Conservation (phyloP, 2,888 invertebrate genomes). For the Digitonthophagus gazella region DNA sequence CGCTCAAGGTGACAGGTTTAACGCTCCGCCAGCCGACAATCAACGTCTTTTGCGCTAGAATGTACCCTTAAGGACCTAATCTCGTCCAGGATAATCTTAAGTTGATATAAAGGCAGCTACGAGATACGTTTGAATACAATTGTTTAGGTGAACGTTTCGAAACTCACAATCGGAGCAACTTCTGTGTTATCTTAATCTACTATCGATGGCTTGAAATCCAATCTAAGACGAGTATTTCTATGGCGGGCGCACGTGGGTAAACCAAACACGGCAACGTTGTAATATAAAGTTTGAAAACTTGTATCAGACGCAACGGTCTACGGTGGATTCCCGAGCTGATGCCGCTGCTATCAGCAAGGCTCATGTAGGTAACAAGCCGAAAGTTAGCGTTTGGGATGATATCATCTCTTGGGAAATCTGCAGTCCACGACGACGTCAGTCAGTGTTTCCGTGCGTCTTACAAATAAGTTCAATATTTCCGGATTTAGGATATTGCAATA, state of each 20-base stretch:
- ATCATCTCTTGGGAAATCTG: not conserved
- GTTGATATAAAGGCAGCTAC: not conserved
- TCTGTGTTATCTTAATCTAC: not conserved
- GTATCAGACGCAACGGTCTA: too few species aligned
- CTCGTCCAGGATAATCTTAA: not conserved
- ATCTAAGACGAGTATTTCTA: not conserved
- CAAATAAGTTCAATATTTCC: not conserved
- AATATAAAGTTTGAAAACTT: not conserved
- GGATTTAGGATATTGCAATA: not conserved
- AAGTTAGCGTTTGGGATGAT: too few species aligned
- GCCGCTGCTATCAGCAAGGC: too few species aligned
- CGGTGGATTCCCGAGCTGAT: too few species aligned
- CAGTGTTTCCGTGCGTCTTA: not conserved
- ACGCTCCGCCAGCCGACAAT: not conserved
- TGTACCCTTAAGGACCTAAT: not conserved
- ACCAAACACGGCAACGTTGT: too few species aligned
- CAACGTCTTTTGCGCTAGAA: not conserved
- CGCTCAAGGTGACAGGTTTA: not conserved
- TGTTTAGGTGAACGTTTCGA: not conserved
- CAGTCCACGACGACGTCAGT: not conserved
- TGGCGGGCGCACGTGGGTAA: not conserved
- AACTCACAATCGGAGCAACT: not conserved
- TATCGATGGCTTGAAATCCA: not conserved
- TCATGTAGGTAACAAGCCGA: too few species aligned
- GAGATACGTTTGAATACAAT: not conserved